Base-by-base conservation (phyloP, 2,113 vertebrate species). In the Antennarius striatus region DNA sequence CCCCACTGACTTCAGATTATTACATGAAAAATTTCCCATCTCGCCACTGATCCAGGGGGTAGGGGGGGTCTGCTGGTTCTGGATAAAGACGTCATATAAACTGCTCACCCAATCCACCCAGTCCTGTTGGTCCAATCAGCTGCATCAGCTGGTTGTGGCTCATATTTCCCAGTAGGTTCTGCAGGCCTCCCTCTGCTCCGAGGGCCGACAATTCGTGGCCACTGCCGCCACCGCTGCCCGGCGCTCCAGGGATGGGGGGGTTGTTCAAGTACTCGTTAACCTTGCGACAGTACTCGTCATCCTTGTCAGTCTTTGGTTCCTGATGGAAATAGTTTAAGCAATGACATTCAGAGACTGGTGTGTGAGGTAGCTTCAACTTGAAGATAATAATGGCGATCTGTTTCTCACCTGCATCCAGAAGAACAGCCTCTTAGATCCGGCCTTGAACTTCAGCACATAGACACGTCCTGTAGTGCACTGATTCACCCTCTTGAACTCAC, bases 111-210 rank as follows among this genome's bases (percentile, higher is more conserved):
- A 98, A 94, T 77, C 96, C 96, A 63, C 97, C 96, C 5, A 99
- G 93, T 64, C 97, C 96, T 0, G 96, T 95, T 1, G 97, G 96
- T 86, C 97, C 97, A 40, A 99, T 98, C 86, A 99, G 94, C 91
- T 99, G 97, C 97, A 99, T 98, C 74, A 99, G 94, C 88, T 99
- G 97, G 91, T 98, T 98, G 91, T 98, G 97, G 87, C 96, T 98
- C 96, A 99, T 99, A 73, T 96, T 99, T 77, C 97, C 97, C 91
- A 99, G 89, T 83, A 99, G 95, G 91, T 96, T 99, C 85, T 99
- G 97, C 87, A 99, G 93, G 54, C 97, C 96, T 39, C 97, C 97
- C 87, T 99, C 97, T 77, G 95, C 96, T 74, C 96, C 96, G 0
- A 98, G 88, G 0, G 96, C 96, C 0, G 97, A 97, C 5, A 99